phyloP scores from a whole-genome alignment of 2,888 invertebrate genomes.

The Papilio protenor region DNA sequence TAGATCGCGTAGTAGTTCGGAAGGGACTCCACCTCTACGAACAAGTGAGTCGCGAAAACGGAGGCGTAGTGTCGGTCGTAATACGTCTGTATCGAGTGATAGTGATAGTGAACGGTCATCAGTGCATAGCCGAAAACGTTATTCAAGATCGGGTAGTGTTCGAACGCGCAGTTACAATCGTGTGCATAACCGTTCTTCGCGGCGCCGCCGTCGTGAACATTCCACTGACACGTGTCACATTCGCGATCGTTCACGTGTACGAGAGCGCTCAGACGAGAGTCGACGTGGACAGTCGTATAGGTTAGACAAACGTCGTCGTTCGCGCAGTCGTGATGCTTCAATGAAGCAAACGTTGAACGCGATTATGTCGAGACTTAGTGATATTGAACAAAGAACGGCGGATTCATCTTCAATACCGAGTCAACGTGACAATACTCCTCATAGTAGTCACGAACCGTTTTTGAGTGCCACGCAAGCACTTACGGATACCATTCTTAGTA shows the following conservation, averaged over 20 bases:
- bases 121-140: neutral
- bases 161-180: neutral
- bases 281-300: neutral
- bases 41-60: neutral
- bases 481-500: neutral
- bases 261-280: too few species aligned
- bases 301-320: too few species aligned
- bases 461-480: neutral
- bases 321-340: too few species aligned
- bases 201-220: too few species aligned
- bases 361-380: too few species aligned
- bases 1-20: constrained; percentile 2
- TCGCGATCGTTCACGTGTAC: too few species aligned
- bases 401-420: neutral
- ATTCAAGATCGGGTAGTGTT: neutral
- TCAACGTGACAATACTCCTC: neutral
- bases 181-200: neutral
- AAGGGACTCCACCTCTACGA: neutral
- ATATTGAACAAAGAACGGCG: neutral
- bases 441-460: neutral
- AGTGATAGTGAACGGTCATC: neutral
- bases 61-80: neutral
- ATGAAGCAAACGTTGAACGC: too few species aligned
- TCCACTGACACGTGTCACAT: too few species aligned
- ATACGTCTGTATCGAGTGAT: neutral